Conservation (phyloP, 2,113 vertebrate species). For the Crotalus viridis region DNA sequence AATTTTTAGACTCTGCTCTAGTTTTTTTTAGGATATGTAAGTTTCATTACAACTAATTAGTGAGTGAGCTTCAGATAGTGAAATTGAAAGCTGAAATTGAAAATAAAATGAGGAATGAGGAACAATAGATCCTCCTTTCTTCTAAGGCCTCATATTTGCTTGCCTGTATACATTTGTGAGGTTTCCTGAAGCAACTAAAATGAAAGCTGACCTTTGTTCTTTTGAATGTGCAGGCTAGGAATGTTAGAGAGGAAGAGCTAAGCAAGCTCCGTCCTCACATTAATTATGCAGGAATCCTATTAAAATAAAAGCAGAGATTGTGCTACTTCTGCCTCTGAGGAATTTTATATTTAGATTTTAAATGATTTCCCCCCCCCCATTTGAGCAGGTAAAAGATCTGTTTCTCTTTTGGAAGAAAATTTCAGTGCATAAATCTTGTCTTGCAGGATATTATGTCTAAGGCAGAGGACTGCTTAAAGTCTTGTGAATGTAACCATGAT, state of each 20-base stretch:
- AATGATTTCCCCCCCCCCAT: not conserved
- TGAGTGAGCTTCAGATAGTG: not conserved
- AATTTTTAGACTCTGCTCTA: not conserved
- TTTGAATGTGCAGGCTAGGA: not conserved
- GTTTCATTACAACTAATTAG: not conserved
- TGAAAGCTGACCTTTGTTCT: conserved; percentile 30
- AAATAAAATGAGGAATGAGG: not conserved
- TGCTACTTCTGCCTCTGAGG: not conserved
- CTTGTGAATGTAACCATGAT: conserved; percentile 67
- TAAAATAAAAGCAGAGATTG: conserved; percentile 7
- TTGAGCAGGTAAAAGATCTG: not conserved
- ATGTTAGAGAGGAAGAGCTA: not conserved
- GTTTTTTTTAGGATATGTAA: not conserved
- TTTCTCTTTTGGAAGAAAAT: conserved; percentile 32
- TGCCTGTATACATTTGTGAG: conserved; percentile 18
- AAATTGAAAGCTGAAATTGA: not conserved
- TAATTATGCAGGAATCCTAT: not conserved
- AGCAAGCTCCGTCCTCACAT: not conserved
- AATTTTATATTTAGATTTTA: not conserved
- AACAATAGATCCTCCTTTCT: not conserved
- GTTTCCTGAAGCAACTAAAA: conserved; percentile 37
- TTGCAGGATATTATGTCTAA: conserved; percentile 54
- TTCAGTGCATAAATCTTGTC: conserved; percentile 51
- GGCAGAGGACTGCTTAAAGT: conserved; percentile 67
- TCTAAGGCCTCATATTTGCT: conserved; percentile 9